Evolutionary conservation across 2,113 vertebrate species (phyloP).

Genomic region (Rhinogobius similis): DNA sequence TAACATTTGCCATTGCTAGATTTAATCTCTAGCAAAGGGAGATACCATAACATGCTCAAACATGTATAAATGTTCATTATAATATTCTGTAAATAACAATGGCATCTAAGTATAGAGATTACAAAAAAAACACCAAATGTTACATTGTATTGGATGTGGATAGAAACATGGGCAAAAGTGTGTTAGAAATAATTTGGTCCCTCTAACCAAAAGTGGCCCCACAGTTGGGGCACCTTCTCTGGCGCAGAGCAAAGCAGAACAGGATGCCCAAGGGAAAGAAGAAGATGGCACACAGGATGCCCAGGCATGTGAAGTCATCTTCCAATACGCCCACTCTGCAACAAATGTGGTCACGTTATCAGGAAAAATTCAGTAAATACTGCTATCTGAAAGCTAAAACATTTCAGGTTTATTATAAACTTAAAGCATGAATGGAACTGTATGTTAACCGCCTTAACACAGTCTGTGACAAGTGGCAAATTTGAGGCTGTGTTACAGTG

Average conservation of each 20-base stretch:
- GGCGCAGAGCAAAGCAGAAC: constrained; percentile 94
- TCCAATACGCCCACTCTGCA: constrained; percentile 95
- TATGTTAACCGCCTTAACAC: background rate
- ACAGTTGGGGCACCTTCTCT: constrained; percentile 96
- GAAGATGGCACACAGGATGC: constrained; percentile 93
- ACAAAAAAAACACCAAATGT: constrained; percentile 34
- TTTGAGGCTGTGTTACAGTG: background rate
- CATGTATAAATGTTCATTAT: constrained; percentile 24
- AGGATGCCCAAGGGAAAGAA: constrained; percentile 97
- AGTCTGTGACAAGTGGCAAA: background rate
- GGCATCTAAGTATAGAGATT: constrained; percentile 49
- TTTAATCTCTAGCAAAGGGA: constrained; percentile 33
- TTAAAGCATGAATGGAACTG: background rate
- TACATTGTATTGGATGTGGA: constrained; percentile 10
- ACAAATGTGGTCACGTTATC: constrained; percentile 9
- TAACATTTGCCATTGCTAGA: constrained; percentile 35
- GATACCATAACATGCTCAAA: constrained; percentile 23
- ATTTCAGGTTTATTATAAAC: background rate
- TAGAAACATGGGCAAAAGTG: background rate
- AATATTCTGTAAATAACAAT: constrained; percentile 41
- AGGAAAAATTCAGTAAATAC: background rate
- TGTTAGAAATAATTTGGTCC: constrained; percentile 67
- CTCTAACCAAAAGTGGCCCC: constrained; percentile 91
- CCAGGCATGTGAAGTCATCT: constrained; percentile 96
- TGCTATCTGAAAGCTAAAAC: background rate